Percentiles rank a stretch among this genome's conserved stretches.
Evolutionary conservation across 2,113 vertebrate genomes (phyloP).

Genomic region (Leucopternis melanops): DNA sequence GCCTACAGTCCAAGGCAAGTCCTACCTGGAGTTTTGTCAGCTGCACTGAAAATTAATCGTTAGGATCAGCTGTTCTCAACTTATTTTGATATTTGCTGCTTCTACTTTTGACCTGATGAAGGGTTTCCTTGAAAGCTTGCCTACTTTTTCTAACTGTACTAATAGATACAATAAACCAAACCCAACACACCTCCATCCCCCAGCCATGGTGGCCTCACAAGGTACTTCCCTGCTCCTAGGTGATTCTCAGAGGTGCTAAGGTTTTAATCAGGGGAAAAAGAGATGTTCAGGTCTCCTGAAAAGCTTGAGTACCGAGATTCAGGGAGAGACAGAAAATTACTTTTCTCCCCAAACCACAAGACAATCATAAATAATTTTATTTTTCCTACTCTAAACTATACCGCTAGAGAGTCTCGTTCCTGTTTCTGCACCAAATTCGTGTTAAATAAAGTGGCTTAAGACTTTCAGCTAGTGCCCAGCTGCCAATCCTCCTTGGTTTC

Average conservation of each 20-base stretch:
- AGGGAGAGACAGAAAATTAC: background rate
- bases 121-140: background rate
- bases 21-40: background rate
- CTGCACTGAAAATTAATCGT: background rate
- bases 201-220: background rate
- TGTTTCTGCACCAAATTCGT: background rate
- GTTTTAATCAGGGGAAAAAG: background rate
- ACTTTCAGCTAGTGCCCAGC: constrained; percentile 28
- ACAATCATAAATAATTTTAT: background rate
- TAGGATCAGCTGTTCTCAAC: background rate
- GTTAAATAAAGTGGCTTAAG: constrained; percentile 2
- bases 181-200: background rate
- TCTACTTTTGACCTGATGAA: background rate
- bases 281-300: background rate
- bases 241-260: background rate
- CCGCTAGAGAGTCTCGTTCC: background rate
- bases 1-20: background rate
- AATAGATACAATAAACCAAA: background rate
- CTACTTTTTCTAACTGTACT: background rate
- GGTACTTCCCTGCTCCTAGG: background rate
- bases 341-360: background rate
- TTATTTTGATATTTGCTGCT: background rate
- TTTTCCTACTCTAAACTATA: background rate
- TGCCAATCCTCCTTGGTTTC: constrained; percentile 50
- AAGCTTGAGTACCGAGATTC: background rate